Evolutionary conservation across 2,888 invertebrate species (phyloP).

Genomic region (Nomada flava): DNA sequence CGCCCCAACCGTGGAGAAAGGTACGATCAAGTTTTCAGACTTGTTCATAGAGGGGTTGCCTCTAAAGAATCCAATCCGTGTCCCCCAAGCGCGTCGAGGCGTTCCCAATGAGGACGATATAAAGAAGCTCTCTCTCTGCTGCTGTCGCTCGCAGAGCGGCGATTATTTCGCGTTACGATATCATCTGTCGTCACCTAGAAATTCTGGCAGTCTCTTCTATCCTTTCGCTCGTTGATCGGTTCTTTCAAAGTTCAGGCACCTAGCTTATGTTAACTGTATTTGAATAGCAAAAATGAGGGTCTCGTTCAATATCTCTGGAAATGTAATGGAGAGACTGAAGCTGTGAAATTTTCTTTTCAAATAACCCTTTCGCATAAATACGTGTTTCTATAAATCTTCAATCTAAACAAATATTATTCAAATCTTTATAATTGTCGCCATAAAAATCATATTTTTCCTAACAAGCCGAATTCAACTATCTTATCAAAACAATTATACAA

Average conservation of each 20-base stretch:
- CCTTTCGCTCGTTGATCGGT: neutral
- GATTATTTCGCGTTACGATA: constrained; percentile 21
- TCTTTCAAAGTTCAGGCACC: too few relatives aligned
- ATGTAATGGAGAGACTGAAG: too few relatives aligned
- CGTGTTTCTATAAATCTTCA: too few relatives aligned
- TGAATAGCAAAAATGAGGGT: too few relatives aligned
- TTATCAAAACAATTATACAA: too few relatives aligned
- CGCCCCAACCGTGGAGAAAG: constrained; percentile 61
- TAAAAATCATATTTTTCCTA: too few relatives aligned
- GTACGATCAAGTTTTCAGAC: constrained; percentile 69
- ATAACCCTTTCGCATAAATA: too few relatives aligned
- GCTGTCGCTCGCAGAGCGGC: constrained; percentile 12
- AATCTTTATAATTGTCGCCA: too few relatives aligned
- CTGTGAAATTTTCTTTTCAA: too few relatives aligned
- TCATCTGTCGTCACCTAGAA: neutral
- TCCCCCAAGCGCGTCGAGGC: constrained; percentile 42
- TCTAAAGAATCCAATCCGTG: constrained; percentile 64
- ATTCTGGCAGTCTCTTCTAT: neutral
- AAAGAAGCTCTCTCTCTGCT: constrained; percentile 34
- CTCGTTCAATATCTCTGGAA: too few relatives aligned
- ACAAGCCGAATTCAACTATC: neutral
- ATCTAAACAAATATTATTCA: too few relatives aligned
- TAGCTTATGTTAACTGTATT: too few relatives aligned
- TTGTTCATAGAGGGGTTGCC: constrained; percentile 47
- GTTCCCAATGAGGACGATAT: constrained; percentile 36